A percentile compares a stretch with the other conserved stretches of the same genome.
These are phyloP conservation scores for Chaetodon trifasciatus DNA, from an alignment of 2,797 vertebrate genomes.

Conservation along the genomic window DNA sequence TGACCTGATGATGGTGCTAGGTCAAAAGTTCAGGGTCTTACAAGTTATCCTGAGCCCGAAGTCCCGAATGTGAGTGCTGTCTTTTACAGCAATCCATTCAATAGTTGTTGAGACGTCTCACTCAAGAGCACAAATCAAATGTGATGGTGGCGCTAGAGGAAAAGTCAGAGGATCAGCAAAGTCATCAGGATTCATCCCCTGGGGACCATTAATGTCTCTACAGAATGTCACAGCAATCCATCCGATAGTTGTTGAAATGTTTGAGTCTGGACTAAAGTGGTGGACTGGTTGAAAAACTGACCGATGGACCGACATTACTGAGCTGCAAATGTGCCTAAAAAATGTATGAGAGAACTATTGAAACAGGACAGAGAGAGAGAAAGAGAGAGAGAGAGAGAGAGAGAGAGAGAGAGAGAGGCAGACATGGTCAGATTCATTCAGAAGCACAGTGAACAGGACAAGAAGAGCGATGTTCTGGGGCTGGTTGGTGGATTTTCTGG, in stretches of 20 bases:
- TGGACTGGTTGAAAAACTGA: background rate
- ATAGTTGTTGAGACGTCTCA: background rate
- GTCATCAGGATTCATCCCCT: background rate
- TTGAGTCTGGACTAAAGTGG: background rate
- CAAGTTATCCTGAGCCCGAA: background rate
- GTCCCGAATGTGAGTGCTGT: background rate
- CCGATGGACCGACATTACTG: background rate
- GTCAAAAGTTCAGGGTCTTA: background rate
- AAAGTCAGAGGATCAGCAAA: background rate
- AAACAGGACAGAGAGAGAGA: background rate
- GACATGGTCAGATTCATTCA: constrained; percentile 3
- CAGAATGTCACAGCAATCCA: background rate
- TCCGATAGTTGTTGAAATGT: background rate
- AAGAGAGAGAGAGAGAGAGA: too few species aligned
- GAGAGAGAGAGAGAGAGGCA: background rate
- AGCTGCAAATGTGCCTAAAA: background rate
- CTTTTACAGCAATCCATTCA: background rate
- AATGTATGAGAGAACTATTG: constrained; percentile 3
- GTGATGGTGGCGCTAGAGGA: background rate
- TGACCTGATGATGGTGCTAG: background rate
- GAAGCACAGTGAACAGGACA: constrained; percentile 10
- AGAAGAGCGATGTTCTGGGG: constrained; percentile 8
- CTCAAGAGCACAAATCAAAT: background rate
- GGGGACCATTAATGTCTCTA: background rate
- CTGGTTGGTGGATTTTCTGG: constrained; percentile 16